Evolutionary conservation across 2,888 invertebrate genomes (phyloP), one percentile per base, ranked within the genome.

Genomic region (Tipula confusa): DNA sequence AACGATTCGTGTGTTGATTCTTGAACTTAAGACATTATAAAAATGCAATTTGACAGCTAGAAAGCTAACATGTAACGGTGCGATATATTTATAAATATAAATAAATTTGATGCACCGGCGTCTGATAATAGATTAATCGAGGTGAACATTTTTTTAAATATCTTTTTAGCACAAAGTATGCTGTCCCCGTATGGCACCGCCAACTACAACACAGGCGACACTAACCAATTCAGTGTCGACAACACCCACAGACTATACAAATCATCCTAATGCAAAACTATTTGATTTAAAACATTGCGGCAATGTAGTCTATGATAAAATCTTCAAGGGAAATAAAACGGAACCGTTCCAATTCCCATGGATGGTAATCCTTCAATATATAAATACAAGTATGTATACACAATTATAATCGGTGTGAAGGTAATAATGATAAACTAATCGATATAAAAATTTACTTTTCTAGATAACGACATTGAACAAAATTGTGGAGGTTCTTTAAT

Each of bases 321-420:
- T 95, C 81, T 89, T 92, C 29, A 91, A 92, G 1, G 95, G 95
- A 0, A 91, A 92, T 81, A 89, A 90, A 84, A 93, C 94, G 0
- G 88, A 88, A 0, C 87, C 94, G 3, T 92, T 91, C 48, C 93
- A 95, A 86, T 94, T 92, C 88, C 95, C 95, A 0, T 95, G 95
- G 95, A 93, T 95, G 94, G 94, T 93, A 0, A 89, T 95, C 1
- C 87, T 95, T 15, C 91, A 92, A 0, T 95, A 94, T 85, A 87
- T 90, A 82, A 88, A 90, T 83, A 29, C 84, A 0, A 86, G 86
- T 0, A 84, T 86, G 15, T n/a, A n/a, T n/a, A n/a, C 83, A 2
- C 9, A 36, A 9, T 2, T 11, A 36, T 36, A 36, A 36, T 9
- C n/a, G n/a, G n/a, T n/a, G n/a, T n/a, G n/a, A n/a, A n/a, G n/a